Evolutionary conservation across 1,140 invertebrate genomes (phyloP), one percentile per base, ranked within the genome.

Genomic region (Laupala kohalensis): DNA sequence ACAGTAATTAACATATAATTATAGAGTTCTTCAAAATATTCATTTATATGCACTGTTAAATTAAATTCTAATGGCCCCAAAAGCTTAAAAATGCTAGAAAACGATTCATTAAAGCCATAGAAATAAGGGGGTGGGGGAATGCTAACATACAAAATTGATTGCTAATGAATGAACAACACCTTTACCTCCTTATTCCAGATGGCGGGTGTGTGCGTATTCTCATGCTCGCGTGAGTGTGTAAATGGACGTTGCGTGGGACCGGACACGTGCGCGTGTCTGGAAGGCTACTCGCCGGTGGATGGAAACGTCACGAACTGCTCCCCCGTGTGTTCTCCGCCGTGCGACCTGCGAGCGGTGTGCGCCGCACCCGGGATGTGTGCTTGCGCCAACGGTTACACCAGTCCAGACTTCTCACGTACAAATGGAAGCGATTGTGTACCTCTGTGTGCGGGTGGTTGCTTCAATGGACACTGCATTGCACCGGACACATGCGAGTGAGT

Each of bases 301-400:
- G 28, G 62, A 9, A 24, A 71, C 13, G 67, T 5, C 4, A 27
- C 13, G 23, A 25, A 28, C 5, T 72, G 71, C 71, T 4, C 13
- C 26, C 71, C 71, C 15, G 12, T 29, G 25, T 72, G 71, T 19
- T 19, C 24, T 19, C 62, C 25, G 9, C 70, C 72, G 28, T 74
- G 77, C 0, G 84, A 77, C 73, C n/a, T 79, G 68, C 82, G 84
- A 67, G 81, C 80, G 0, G 77, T 77, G 13, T 87, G 85, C 74
- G 76, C 78, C 5, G 80, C 79, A 0, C 76, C 76, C 6, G 80
- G 75, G 1, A 26, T 23, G 0, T 78, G 78, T 27, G 62, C 27
- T 0, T 79, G 78, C 25, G 6, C 69, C 3, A 0, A 23, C 0
- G 78, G 29, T 23, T 72, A 68, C 37, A 9, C 9, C 1, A 19